Conservation (phyloP, 2,797 vertebrate genomes). For the Enteromius paludinosus region DNA sequence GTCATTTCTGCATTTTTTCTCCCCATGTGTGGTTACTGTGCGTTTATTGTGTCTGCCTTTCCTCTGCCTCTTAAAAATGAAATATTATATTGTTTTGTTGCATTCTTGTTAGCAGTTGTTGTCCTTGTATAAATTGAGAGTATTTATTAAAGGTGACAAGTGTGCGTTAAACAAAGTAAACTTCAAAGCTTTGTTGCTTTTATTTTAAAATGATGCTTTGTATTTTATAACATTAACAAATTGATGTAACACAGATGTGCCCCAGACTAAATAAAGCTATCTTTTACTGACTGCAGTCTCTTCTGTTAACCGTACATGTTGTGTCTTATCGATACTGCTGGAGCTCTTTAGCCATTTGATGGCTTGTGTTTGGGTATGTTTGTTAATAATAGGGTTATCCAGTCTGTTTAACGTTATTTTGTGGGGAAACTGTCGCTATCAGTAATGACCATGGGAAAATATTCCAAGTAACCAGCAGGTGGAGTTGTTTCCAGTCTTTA, state of each 20-base stretch:
- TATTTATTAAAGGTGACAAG: conserved; percentile 81
- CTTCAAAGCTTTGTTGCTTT: conserved; percentile 87
- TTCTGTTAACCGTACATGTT: conserved; percentile 19
- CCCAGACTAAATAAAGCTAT: conserved; percentile 79
- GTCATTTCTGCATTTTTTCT: conserved; percentile 61
- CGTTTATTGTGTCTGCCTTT: conserved; percentile 58
- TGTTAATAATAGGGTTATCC: not conserved
- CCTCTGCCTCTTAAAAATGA: conserved; percentile 66
- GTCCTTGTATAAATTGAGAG: conserved; percentile 74
- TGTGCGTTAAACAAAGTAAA: conserved; percentile 75
- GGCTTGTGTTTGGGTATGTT: not conserved
- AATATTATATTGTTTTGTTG: conserved; percentile 64
- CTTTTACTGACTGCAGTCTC: conserved; percentile 71
- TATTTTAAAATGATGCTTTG: conserved; percentile 96
- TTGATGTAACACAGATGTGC: conserved; percentile 79
- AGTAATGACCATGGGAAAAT: not conserved
- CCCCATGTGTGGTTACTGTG: conserved; percentile 55
- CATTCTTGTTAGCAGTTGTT: conserved; percentile 66
- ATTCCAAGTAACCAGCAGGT: not conserved
- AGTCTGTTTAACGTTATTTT: conserved; percentile 1
- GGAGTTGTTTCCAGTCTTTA: conserved; percentile 6
- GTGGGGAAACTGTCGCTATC: not conserved
- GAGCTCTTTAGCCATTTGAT: not conserved
- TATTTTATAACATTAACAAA: conserved; percentile 92
- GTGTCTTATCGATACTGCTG: not conserved